Evolutionary conservation across 1,140 invertebrate genomes (phyloP).

Genomic region (Oreohelix idahoensis): DNA sequence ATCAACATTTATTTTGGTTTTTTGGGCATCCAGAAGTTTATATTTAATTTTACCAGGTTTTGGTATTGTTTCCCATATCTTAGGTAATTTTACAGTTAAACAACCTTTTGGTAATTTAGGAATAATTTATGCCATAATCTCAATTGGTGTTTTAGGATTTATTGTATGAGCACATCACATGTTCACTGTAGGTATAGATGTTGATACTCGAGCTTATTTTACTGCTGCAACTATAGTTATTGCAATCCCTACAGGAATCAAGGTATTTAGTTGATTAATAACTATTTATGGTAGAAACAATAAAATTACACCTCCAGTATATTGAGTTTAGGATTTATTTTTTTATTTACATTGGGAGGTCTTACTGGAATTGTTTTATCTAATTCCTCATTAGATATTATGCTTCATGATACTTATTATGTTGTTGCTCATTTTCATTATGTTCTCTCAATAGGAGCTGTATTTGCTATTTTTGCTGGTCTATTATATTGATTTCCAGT

Average conservation of each 20-base stretch:
- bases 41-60: constrained; percentile 79
- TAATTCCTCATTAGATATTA: constrained; percentile 82
- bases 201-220: constrained; percentile 83
- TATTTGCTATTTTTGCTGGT: constrained; percentile 82
- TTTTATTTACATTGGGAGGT: constrained; percentile 77
- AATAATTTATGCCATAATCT: constrained; percentile 70
- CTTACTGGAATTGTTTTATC: constrained; percentile 78
- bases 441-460: constrained; percentile 74
- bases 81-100: constrained; percentile 41
- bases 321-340: constrained; percentile 82
- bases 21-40: constrained; percentile 86
- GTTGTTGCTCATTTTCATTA: constrained; percentile 84
- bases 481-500: constrained; percentile 80
- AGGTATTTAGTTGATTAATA: constrained; percentile 77
- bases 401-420: constrained; percentile 84
- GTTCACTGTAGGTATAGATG: constrained; percentile 81
- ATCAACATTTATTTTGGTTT: constrained; percentile 84
- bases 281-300: constrained; percentile 73
- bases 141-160: constrained; percentile 71
- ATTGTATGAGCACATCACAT: constrained; percentile 71
- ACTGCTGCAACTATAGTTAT: constrained; percentile 83
- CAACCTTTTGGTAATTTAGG: constrained; percentile 53
- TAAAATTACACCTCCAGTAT: constrained; percentile 75
- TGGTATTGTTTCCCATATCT: constrained; percentile 62
- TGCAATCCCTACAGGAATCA: constrained; percentile 76